Evolutionary conservation across 1,140 invertebrate species (phyloP).

Genomic region (Ceratitis capitata): DNA sequence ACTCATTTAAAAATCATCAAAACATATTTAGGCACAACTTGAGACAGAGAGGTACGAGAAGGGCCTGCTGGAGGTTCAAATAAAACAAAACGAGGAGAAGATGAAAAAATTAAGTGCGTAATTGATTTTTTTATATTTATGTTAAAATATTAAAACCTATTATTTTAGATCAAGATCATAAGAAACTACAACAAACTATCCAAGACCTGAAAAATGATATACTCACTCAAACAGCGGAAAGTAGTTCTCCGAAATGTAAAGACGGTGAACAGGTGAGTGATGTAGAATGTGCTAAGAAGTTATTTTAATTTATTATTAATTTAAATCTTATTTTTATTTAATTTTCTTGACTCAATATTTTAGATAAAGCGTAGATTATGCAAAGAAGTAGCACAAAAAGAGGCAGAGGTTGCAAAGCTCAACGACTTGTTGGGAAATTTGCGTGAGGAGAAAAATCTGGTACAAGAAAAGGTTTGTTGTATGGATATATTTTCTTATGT

Average conservation of each 20-base stretch:
- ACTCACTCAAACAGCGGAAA: conserved; percentile 14
- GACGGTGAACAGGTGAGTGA: conserved; percentile 43
- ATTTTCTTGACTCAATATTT: background rate
- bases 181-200: conserved; percentile 40
- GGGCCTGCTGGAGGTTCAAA: conserved; percentile 54
- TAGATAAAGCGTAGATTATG: conserved; percentile 41
- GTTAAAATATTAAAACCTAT: background rate
- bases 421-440: conserved; percentile 20
- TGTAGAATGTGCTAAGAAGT: no score
- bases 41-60: conserved; percentile 58
- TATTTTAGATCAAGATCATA: conserved; percentile 42
- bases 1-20: background rate
- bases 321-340: background rate
- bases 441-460: conserved; percentile 40
- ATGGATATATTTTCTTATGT: background rate
- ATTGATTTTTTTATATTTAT: background rate
- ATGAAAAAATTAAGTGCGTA: conserved; percentile 46
- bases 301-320: background rate
- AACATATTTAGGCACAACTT: conserved; percentile 38
- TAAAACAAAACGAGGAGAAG: conserved; percentile 52
- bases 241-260: conserved; percentile 30
- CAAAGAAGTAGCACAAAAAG: conserved; percentile 42
- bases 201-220: conserved; percentile 45
- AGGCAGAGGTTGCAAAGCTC: conserved; percentile 42
- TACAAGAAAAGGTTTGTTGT: conserved; percentile 43